Conservation (phyloP, 2,888 invertebrate genomes). For the Eupithecia tripunctaria region DNA sequence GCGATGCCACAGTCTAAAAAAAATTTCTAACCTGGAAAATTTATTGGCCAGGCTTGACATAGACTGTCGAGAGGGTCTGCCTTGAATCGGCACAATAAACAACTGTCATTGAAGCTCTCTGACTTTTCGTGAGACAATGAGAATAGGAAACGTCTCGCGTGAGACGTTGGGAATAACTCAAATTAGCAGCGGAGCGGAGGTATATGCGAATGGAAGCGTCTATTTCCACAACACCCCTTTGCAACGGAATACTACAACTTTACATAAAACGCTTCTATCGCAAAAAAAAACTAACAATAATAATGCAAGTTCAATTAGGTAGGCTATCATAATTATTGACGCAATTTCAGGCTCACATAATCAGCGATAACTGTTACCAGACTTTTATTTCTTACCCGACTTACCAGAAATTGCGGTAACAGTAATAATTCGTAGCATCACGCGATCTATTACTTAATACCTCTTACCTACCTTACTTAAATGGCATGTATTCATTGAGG, state of each 20-base stretch:
- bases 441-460: conserved; percentile 21
- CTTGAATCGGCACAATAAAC: no score
- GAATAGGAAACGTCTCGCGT: no score
- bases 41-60: no score
- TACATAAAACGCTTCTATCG: background rate
- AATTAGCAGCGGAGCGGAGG: background rate
- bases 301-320: background rate
- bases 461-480: background rate
- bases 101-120: background rate
- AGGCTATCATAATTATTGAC: background rate
- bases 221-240: background rate
- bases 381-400: background rate
- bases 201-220: background rate
- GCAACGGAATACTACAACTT: background rate
- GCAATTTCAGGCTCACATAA: background rate
- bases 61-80: no score
- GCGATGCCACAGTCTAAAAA: no score
- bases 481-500: background rate
- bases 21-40: no score
- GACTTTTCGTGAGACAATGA: no score
- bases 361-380: background rate
- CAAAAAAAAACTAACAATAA: background rate
- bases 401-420: background rate
- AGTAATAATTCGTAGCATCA: background rate
- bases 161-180: no score